Evolutionary conservation across 30 jellyfish, hydroid and myxozoan genomes (phyloP).

Genomic region (Haliclystus octoradiatus): DNA sequence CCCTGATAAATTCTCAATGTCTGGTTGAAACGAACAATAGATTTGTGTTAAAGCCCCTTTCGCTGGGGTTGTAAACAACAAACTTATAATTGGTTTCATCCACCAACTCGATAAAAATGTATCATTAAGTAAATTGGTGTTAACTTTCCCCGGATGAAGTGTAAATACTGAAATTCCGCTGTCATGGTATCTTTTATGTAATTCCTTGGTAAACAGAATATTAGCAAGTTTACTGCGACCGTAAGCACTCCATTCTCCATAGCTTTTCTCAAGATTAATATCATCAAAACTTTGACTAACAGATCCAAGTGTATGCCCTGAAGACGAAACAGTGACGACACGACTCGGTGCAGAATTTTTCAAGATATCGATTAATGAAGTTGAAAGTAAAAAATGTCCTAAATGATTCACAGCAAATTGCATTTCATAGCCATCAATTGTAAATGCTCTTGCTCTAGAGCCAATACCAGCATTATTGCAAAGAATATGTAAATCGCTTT

Average conservation of each 20-base stretch:
- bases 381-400: too few species aligned
- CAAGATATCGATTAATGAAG: slow-evolving; percentile 55
- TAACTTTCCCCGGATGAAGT: slow-evolving; percentile 43
- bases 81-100: too few species aligned
- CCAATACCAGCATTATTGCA: too few species aligned
- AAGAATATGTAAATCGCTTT: too few species aligned
- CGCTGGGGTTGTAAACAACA: too few species aligned
- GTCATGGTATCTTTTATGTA: slow-evolving; percentile 17
- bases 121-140: slow-evolving; percentile 27
- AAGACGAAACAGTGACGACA: slow-evolving; percentile 69
- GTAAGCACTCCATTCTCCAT: slow-evolving; percentile 12
- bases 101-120: too few species aligned
- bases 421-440: too few species aligned
- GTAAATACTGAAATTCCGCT: slow-evolving; percentile 24
- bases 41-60: slow-evolving; percentile 46
- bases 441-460: too few species aligned
- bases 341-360: slow-evolving; percentile 72
- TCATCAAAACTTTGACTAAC: slow-evolving; percentile 9
- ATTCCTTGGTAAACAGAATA: slow-evolving; percentile 33
- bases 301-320: slow-evolving; percentile 37
- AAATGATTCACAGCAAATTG: too few species aligned
- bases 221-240: slow-evolving; percentile 42
- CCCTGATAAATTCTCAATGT: slow-evolving; percentile 27
- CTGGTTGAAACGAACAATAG: slow-evolving; percentile 42
- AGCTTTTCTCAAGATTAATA: slow-evolving; percentile 6